A percentile compares a stretch with the other conserved stretches of the same genome.
Evolutionary conservation across 2,888 invertebrate species (phyloP).

Genomic region (Aspidiotus rigidus): DNA sequence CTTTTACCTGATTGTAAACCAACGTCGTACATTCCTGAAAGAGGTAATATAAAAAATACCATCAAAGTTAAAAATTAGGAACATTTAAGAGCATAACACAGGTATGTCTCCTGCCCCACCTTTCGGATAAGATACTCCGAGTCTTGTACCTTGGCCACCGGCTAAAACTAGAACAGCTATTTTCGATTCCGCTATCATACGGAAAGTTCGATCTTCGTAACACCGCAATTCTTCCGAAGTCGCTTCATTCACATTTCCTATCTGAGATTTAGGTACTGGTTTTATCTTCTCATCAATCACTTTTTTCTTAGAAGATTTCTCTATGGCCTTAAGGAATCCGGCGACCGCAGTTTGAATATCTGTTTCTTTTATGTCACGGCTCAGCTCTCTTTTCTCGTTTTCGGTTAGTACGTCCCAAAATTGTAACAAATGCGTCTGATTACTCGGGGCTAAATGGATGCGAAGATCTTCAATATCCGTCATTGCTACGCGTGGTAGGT

Average conservation of each 20-base stretch:
- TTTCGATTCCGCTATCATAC: slow-evolving; percentile 55
- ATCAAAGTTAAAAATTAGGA: background rate
- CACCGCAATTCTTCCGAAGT: slow-evolving; percentile 52
- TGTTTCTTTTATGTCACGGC: slow-evolving; percentile 57
- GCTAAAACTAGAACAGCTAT: slow-evolving; percentile 88
- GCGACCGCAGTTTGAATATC: slow-evolving; percentile 63
- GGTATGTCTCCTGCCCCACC: slow-evolving; percentile 47
- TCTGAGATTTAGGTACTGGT: slow-evolving; percentile 71
- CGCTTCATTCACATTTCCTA: slow-evolving; percentile 64
- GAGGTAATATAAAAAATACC: background rate
- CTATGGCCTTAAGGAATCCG: slow-evolving; percentile 52
- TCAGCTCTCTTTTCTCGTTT: slow-evolving; percentile 52
- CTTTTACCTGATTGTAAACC: slow-evolving; percentile 82
- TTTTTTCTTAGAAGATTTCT: slow-evolving; percentile 44
- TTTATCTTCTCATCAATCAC: slow-evolving; percentile 66
- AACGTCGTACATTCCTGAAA: slow-evolving; percentile 69
- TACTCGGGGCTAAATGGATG: slow-evolving; percentile 51
- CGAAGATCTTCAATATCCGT: slow-evolving; percentile 48
- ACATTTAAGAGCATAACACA: background rate
- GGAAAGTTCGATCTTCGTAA: slow-evolving; percentile 61
- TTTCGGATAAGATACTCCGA: slow-evolving; percentile 91
- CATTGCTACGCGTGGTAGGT: slow-evolving; percentile 31
- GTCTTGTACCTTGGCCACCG: slow-evolving; percentile 94
- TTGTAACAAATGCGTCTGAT: slow-evolving; percentile 71
- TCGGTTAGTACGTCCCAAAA: slow-evolving; percentile 66